Evolutionary conservation across 2,113 vertebrate species (phyloP).

Genomic region (Malurus alboscapulatus): DNA sequence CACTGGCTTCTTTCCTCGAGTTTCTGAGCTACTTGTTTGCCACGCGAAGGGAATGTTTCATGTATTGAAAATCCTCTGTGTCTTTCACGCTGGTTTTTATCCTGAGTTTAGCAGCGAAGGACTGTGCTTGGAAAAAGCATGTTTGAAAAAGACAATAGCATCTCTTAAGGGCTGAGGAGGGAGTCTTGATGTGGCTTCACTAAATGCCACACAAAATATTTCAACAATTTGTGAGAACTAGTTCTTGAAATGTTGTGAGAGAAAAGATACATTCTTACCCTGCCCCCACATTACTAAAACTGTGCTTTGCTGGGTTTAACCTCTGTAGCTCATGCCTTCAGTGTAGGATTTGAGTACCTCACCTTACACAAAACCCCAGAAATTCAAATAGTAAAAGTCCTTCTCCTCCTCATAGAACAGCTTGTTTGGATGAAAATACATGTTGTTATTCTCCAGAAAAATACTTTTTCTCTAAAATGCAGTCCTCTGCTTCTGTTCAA

Average conservation of each 20-base stretch:
- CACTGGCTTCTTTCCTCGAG: background rate
- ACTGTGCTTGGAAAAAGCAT: background rate
- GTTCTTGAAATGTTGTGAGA: constrained; percentile 9
- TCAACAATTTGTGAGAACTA: constrained; percentile 34
- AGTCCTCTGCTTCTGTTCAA: background rate
- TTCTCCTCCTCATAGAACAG: background rate
- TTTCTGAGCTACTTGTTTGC: background rate
- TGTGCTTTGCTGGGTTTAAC: background rate
- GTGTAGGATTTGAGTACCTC: background rate
- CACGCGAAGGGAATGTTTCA: background rate
- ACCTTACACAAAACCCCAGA: background rate
- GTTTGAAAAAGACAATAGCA: constrained; percentile 30
- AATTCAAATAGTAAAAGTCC: background rate
- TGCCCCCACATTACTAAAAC: background rate
- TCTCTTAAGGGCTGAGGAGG: background rate
- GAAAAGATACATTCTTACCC: constrained; percentile 51
- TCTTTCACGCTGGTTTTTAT: background rate
- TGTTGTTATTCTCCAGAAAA: background rate
- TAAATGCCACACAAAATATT: constrained; percentile 29
- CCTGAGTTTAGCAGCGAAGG: background rate
- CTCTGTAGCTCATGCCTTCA: background rate
- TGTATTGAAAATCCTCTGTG: background rate
- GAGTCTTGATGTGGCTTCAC: constrained; percentile 23
- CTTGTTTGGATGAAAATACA: background rate
- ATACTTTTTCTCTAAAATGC: background rate